phyloP scores from a whole-genome alignment of 1,140 invertebrate species.

The Oscheius sp. region DNA sequence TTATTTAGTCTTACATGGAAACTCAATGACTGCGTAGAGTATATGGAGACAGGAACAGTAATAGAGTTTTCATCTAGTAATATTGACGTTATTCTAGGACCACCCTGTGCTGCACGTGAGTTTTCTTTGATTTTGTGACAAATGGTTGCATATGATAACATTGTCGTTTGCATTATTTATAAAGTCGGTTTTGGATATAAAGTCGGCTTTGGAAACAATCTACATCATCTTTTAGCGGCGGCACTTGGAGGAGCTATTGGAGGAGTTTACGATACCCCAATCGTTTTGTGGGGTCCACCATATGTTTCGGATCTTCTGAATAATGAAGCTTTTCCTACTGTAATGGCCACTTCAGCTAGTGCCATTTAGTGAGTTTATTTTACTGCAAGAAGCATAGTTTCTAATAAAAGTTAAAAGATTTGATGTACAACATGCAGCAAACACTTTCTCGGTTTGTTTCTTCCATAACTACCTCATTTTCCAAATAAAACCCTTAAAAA shows the following conservation, averaged over 20 bases:
- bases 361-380: slow-evolving; percentile 20
- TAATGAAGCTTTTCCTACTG: slow-evolving; percentile 30
- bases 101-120: slow-evolving; percentile 22
- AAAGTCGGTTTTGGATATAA: no score
- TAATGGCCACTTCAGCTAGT: slow-evolving; percentile 32
- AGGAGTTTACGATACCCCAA: slow-evolving; percentile 43
- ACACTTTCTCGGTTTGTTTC: no score
- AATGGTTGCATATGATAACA: no score
- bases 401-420: no score
- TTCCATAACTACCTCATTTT: no score
- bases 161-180: no score
- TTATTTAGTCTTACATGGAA: slow-evolving; percentile 22
- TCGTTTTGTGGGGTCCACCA: slow-evolving; percentile 44
- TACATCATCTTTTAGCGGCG: slow-evolving; percentile 22
- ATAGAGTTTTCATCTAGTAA: slow-evolving; percentile 9
- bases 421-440: no score
- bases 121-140: neutral
- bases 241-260: slow-evolving; percentile 28
- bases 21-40: slow-evolving; percentile 16
- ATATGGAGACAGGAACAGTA: neutral
- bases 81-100: slow-evolving; percentile 23
- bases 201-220: no score
- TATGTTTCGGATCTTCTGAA: slow-evolving; percentile 32
- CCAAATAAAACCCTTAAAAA: no score
- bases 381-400: neutral